These are phyloP conservation scores for Apamea sordens DNA, from an alignment of 2,888 invertebrate species.

Conservation along the genomic window DNA sequence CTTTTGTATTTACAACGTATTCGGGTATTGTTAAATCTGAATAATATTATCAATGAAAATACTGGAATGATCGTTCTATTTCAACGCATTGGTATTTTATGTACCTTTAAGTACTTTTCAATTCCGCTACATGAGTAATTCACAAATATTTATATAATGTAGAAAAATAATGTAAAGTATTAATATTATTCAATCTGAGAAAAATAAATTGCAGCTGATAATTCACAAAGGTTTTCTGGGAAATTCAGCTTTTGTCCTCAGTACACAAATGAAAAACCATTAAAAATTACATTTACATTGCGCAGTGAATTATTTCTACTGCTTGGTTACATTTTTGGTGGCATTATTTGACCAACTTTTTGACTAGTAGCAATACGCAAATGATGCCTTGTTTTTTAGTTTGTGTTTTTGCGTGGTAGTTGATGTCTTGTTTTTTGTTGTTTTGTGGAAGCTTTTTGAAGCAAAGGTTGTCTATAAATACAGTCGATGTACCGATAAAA, in stretches of 20 bases:
- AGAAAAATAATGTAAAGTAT: background rate
- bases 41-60: too few relatives aligned
- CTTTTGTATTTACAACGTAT: background rate
- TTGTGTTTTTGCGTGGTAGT: too few relatives aligned
- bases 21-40: background rate
- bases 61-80: background rate
- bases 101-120: background rate
- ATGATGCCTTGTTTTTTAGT: background rate
- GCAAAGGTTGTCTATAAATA: background rate
- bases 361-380: too few relatives aligned
- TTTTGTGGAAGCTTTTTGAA: background rate
- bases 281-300: background rate
- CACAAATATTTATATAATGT: background rate
- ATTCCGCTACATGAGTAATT: background rate
- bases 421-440: background rate
- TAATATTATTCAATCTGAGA: too few relatives aligned
- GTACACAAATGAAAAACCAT: background rate
- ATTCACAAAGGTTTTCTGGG: background rate
- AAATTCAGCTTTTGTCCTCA: background rate
- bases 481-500: background rate
- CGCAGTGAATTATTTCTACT: background rate
- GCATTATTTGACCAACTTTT: background rate
- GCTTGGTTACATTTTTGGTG: background rate
- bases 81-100: background rate
- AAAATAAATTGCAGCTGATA: background rate